phyloP scores from a whole-genome alignment of 2,797 vertebrate genomes.

The Phoeniculus purpureus region DNA sequence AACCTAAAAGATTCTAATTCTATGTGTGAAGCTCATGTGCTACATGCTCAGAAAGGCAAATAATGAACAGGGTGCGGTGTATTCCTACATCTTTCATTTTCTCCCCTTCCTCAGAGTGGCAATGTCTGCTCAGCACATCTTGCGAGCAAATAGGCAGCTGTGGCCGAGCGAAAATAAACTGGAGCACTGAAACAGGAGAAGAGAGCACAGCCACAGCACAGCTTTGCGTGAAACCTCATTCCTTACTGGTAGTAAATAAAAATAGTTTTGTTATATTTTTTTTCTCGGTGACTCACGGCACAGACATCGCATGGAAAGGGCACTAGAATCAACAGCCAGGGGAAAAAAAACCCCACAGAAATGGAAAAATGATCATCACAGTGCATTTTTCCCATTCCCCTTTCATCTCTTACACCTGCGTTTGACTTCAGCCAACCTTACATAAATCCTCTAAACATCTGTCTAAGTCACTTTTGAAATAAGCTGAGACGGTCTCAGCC shows the following conservation, averaged over 20 bases:
- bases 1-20: too few species aligned
- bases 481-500: conserved; percentile 71
- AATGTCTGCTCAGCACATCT: conserved; percentile 64
- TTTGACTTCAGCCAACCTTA: conserved; percentile 78
- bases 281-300: conserved; percentile 67
- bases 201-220: conserved; percentile 35
- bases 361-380: conserved; percentile 76
- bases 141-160: conserved; percentile 17
- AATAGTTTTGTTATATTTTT: conserved; percentile 42
- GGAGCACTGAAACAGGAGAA: conserved; percentile 58
- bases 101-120: conserved; percentile 55
- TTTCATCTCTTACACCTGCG: conserved; percentile 84
- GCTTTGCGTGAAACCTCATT: conserved; percentile 69
- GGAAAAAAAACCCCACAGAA: conserved; percentile 33
- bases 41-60: neutral
- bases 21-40: neutral
- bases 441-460: conserved; percentile 81
- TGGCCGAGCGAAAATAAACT: conserved; percentile 51
- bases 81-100: conserved; percentile 17
- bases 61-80: neutral
- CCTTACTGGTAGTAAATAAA: conserved; percentile 77
- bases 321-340: conserved; percentile 66
- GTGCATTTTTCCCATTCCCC: conserved; percentile 72
- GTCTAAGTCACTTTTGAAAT: conserved; percentile 76
- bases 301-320: conserved; percentile 73